Base-by-base conservation (phyloP, 2,113 vertebrate genomes). In the Madoqua kirkii region DNA sequence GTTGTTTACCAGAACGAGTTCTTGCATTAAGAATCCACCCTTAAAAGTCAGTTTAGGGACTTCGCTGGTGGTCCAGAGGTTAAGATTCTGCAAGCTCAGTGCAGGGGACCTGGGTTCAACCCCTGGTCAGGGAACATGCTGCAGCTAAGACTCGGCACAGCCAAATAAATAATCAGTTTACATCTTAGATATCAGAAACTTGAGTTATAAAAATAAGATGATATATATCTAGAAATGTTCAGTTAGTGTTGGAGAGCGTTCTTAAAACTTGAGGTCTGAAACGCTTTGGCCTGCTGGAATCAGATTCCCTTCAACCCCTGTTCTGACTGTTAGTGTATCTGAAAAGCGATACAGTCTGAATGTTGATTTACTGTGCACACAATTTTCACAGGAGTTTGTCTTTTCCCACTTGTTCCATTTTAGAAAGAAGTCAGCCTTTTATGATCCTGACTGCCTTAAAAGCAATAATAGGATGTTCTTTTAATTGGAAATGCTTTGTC, bases 121-220 rank as follows among this genome's bases (percentile, higher is more conserved):
- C n/a, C 67, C 19, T 40, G 67, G 67, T 74, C 19, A 74, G 67
- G 67, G 67, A 74, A 40, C n/a, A 74, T 40, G 36, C 67, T 19
- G 0, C n/a, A 71, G 67, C 67, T 71, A 71, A 71, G 9, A 40
- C 10, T 40, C 2, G 5, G 67, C 67, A 71, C 67, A 74, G 67
- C 67, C n/a, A 74, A 36, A 6, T 12, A 74, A 40, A 36, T 67
- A 21, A 40, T 48, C 21, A 82, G 13, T 91, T 79, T 96, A 57
- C 48, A 40, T 52, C 13, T 52, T 93, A 67, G 62, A 27, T 78
- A 83, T 87, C n/a, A 71, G 43, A 95, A 94, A 84, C 62, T 50
- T 67, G 55, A 91, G 36, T 93, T 91, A 91, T 23, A 93, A 91
- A 96, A 91, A 57, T 89, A 94, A 93, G 67, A 60, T 87, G 36